These are phyloP conservation scores for Hyaena hyaena DNA, from an alignment of 2,113 vertebrate species.

Conservation along the genomic window DNA sequence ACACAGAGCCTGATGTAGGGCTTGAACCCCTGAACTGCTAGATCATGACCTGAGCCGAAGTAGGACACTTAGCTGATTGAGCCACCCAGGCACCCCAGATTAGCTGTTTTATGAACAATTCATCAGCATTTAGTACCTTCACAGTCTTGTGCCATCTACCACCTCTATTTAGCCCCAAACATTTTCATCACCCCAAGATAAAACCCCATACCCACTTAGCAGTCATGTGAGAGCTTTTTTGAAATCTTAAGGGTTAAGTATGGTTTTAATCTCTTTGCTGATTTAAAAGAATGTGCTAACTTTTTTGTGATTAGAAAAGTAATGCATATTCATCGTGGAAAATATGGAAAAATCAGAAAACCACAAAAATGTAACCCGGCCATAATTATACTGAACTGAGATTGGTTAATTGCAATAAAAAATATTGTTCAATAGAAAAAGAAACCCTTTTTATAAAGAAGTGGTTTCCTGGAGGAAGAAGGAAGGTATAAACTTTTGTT, in stretches of 20 bases:
- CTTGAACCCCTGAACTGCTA: no score
- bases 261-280: background rate
- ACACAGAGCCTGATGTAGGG: no score
- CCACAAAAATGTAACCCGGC: background rate
- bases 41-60: no score
- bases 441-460: background rate
- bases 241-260: background rate
- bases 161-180: background rate
- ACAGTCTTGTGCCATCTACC: background rate
- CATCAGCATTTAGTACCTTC: background rate
- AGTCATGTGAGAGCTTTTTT: background rate
- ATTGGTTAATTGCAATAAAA: background rate
- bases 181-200: background rate
- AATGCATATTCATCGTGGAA: background rate
- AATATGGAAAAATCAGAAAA: background rate
- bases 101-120: background rate
- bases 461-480: background rate
- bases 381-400: background rate
- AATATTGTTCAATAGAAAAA: background rate
- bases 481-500: background rate
- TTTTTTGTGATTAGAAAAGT: slow-evolving; percentile 17
- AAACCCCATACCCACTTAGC: background rate
- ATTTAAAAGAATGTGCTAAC: background rate
- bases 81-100: background rate
- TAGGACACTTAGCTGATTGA: no score